phyloP scores from a whole-genome alignment of 1,140 invertebrate genomes.

The Nasonia vitripennis region DNA sequence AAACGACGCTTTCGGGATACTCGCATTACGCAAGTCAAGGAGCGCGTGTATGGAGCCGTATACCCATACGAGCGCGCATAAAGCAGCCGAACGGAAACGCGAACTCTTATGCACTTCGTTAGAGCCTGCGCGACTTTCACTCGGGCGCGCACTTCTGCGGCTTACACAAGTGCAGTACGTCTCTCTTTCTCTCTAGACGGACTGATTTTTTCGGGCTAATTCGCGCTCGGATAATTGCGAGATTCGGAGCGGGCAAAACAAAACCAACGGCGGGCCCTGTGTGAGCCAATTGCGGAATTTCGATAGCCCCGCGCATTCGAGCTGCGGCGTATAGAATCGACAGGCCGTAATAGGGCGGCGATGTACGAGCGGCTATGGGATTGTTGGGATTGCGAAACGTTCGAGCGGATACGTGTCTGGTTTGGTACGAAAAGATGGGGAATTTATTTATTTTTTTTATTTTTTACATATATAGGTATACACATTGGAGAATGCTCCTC shows the following conservation, averaged over 20 bases:
- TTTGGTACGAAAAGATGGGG: too few species aligned
- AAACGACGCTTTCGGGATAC: not conserved
- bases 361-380: not conserved
- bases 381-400: not conserved
- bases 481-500: too few species aligned
- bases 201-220: not conserved
- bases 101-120: conserved; percentile 34
- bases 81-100: conserved; percentile 8
- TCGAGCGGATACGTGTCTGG: too few species aligned
- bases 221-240: not conserved
- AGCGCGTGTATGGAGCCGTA: not conserved
- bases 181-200: too few species aligned
- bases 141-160: not conserved
- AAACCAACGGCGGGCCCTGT: not conserved
- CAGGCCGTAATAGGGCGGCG: not conserved
- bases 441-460: too few species aligned
- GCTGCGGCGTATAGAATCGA: not conserved
- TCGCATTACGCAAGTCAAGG: conserved; percentile 1
- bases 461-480: too few species aligned
- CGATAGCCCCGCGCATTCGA: not conserved
- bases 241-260: not conserved
- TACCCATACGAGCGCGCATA: not conserved
- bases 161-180: not conserved
- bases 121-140: conserved; percentile 36
- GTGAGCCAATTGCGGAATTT: not conserved